phyloP scores from a whole-genome alignment of 2,113 vertebrate genomes.

The Naja naja region DNA sequence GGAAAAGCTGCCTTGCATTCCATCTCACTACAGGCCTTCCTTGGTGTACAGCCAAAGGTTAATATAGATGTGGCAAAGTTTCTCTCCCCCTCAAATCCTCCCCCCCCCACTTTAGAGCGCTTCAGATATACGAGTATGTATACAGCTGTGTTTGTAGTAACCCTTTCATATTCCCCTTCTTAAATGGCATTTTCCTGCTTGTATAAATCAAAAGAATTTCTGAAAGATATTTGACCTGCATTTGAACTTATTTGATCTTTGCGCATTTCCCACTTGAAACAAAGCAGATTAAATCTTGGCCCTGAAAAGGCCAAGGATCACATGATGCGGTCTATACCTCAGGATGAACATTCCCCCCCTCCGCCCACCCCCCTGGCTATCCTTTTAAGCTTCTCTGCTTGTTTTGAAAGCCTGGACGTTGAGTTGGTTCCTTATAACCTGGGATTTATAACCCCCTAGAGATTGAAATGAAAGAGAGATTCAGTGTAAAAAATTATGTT shows the following conservation, averaged over 20 bases:
- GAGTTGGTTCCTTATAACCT: neutral
- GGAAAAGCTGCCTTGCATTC: constrained; percentile 85
- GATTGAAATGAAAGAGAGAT: neutral
- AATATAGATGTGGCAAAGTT: constrained; percentile 94
- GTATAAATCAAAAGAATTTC: constrained; percentile 74
- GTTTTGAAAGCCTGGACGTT: constrained; percentile 2
- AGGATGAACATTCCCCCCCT: neutral
- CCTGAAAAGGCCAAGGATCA: constrained; percentile 54
- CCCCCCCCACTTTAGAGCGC: constrained; percentile 58
- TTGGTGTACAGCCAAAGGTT: constrained; percentile 86
- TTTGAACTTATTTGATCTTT: constrained; percentile 77
- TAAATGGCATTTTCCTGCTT: constrained; percentile 74
- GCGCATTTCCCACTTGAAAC: constrained; percentile 65
- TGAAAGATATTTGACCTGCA: constrained; percentile 74
- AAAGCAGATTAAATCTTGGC: constrained; percentile 65
- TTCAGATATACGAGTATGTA: constrained; percentile 64
- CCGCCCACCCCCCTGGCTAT: neutral
- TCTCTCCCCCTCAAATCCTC: constrained; percentile 54
- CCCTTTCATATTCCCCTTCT: constrained; percentile 75
- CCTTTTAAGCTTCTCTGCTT: neutral
- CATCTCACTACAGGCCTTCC: constrained; percentile 80
- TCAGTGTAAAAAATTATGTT: neutral
- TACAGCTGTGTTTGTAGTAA: constrained; percentile 79
- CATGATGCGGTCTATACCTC: constrained; percentile 54
- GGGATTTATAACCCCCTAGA: neutral